Evolutionary conservation across 2,888 invertebrate genomes (phyloP), one percentile per base, ranked within the genome.

Genomic region (Drosophila leonis): DNA sequence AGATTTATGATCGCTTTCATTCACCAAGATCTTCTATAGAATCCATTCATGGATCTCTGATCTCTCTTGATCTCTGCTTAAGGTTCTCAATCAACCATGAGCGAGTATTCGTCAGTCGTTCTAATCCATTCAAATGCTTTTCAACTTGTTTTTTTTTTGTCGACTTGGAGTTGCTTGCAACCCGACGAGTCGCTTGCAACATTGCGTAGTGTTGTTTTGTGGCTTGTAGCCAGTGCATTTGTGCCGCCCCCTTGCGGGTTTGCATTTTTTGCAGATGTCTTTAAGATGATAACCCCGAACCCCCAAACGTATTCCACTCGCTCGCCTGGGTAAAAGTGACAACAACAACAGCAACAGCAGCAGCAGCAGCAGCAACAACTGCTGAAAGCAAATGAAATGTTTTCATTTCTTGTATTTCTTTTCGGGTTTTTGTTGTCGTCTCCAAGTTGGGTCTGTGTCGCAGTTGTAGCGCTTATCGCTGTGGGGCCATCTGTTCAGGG

Each of bases 401-500:
- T 52, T 75, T 68, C 46, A 39, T 48, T 65, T 67, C 56, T 78
- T 48, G 44, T 33, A 66, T 67, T 42, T 56, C 31, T 31, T 42
- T 33, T 42, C n/a, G 15, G 56, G 15, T 33, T 49, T 49, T n/a
- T 15, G 31, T 56, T 31, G 64, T 61, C 48, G 48, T 10, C 54
- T 56, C 54, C 57, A 72, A 52, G 54, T 72, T 24, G 42, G 49
- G 39, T 46, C 67, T 41, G 44, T 54, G 62, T 46, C 56, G 74
- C 78, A 60, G 70, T 69, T 76, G 66, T 37, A 12, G 20, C 54
- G 72, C 69, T 74, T 88, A 86, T 84, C 87, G 69, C 61, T 48
- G 54, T 27, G 85, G 74, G 80, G 86, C 52, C 83, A 82, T 85
- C 81, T 82, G 68, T 60, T 59, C 72, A 59, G 72, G 64, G 65